Evolutionary conservation across 2,113 vertebrate genomes (phyloP).

Genomic region (Pipra filicauda): DNA sequence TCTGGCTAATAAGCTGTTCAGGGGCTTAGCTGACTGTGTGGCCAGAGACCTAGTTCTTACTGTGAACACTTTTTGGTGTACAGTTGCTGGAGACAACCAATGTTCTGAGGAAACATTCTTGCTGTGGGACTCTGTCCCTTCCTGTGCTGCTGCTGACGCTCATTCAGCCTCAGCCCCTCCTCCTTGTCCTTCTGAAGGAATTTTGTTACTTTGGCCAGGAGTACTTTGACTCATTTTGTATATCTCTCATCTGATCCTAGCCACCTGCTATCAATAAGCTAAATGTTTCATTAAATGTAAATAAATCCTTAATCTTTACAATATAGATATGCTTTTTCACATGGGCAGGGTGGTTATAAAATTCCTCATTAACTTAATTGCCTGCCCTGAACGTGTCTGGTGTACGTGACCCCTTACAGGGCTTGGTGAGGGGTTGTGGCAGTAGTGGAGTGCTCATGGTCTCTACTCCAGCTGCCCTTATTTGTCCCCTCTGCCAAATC

Average conservation of each 20-base stretch:
- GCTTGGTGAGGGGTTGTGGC: background rate
- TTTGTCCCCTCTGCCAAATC: background rate
- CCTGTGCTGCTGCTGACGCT: background rate
- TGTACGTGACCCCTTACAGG: background rate
- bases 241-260: background rate
- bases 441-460: background rate
- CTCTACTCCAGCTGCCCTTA: background rate
- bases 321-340: background rate
- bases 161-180: background rate
- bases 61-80: background rate
- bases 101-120: background rate
- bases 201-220: background rate
- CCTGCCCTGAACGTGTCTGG: background rate
- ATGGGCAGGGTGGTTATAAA: background rate
- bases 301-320: background rate
- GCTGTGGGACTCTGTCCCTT: background rate
- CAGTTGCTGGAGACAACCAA: background rate
- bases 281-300: background rate
- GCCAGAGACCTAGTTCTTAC: background rate
- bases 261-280: background rate
- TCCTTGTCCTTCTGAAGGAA: background rate
- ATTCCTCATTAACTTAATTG: background rate
- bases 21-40: background rate
- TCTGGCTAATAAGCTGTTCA: conserved; percentile 27
- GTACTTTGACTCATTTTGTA: background rate